Evolutionary conservation across 2,113 vertebrate species (phyloP), one percentile per base, ranked within the genome.

Genomic region (Rhinolophus sinicus): DNA sequence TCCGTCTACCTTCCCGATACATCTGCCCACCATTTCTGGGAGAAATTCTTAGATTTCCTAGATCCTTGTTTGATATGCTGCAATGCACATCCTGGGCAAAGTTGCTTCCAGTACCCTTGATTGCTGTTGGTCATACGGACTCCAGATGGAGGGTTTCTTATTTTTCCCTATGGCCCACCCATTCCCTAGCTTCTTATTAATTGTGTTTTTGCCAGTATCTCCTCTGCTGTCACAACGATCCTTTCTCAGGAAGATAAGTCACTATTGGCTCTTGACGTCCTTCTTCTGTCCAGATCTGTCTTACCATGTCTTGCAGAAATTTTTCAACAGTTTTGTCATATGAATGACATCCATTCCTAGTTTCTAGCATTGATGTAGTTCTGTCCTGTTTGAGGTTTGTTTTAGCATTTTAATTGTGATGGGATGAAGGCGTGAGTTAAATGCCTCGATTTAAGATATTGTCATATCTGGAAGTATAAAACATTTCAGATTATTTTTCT

Each of bases 391-490:
- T 95, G 73, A 89, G 65, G 62, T 96, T 94, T 87, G 54, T 67
- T 88, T 88, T 92, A 65, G 30, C 22, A 54, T 94, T 91, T 94
- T 93, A 90, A 84, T 92, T 94, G 93, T 81, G 40, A n/a, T 83
- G 24, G n/a, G 30, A 60, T 33, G 38, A 73, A 90, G 35, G 26
- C 87, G 5, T 87, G 89, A 78, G 14, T 89, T 88, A 69, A 77
- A 78, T 83, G 24, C 44, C n/a, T 69, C 7, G 58, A 21, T 78
- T 92, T 13, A 88, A 84, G 30, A 40, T 58, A 15, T 88, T 81
- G 62, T 78, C 40, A 35, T 93, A 81, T 16, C 22, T 73, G 14
- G 22, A 64, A 64, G 8, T 83, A 58, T 72, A 91, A 96, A 95
- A 44, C 3, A 44, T 84, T 92, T 86, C 62, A 88, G 52, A 58